Base-by-base conservation (phyloP, 2,888 invertebrate genomes). In the Rhagonycha fulva region DNA sequence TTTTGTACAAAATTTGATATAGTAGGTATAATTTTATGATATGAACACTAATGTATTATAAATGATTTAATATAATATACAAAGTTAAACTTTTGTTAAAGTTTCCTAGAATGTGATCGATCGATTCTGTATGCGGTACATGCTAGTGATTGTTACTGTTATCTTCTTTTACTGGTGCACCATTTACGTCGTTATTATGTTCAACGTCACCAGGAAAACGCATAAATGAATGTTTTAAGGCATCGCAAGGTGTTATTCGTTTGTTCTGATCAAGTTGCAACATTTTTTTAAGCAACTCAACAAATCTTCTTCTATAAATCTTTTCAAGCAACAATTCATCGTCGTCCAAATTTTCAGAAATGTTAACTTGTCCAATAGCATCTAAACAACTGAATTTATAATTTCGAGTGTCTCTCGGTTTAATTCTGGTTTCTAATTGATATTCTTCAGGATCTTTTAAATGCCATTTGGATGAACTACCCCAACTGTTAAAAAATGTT, bases 301-400 rank as follows among this genome's bases (percentile, higher is more conserved):
- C 98, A 86, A 99, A 99, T 88, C 99, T 98, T 83, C 96, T 92
- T 78, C 99, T 91, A 88, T 99, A 99, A 28, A 97, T 96, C 88
- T 98, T 98, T 89, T 99, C 99, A 0, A 98, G 98, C 86, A 98
- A 89, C 81, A 98, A 90, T 87, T 99, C 98, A 78, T 97, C 96
- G 24, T 98, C 98, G 88, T 99, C 98, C 83, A 99, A 90, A 89
- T 99, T 98, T 14, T 96, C 97, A 78, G 97, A 97, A 81, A 97
- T 97, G 87, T 98, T 98, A 9, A 98, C 97, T 89, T 97, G 95
- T 79, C 96, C 97, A 87, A 99, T 99, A 88, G 99, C 99, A 87
- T 99, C 99, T 82, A 99, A 91, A 89, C 98, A 98, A 89, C 99
- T 99, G 89, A 99, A 99, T 84, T 99, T 98, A 89, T 99, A 99